A percentile compares a stretch with the other conserved stretches of the same genome.
Evolutionary conservation across 2,888 invertebrate genomes (phyloP).

Genomic region (Priocnemis perturbator): DNA sequence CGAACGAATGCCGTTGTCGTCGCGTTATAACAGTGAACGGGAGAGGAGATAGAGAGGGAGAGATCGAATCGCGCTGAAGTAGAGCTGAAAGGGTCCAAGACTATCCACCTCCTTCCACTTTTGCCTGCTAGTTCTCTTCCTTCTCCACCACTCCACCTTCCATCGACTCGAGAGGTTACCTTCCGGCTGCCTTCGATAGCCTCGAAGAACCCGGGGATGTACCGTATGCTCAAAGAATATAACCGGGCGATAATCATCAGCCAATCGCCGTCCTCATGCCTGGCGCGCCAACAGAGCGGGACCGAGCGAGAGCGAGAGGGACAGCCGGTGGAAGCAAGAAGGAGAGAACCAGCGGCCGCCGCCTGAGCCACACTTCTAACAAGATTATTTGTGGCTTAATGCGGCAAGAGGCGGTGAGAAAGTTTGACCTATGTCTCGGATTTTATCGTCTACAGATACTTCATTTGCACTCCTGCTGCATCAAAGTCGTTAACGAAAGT

Average conservation of each 20-base stretch:
- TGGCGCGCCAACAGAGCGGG: no score
- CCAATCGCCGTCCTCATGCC: slow-evolving; percentile 37
- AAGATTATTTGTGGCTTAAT: slow-evolving; percentile 52
- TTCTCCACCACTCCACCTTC: slow-evolving; percentile 17
- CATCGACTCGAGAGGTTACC: slow-evolving; percentile 50
- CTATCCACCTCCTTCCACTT: slow-evolving; percentile 1
- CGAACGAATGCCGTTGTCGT: slow-evolving; percentile 45
- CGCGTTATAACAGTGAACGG: slow-evolving; percentile 58
- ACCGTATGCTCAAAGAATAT: slow-evolving; percentile 52
- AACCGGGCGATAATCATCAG: slow-evolving; percentile 57
- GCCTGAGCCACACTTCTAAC: slow-evolving; percentile 51
- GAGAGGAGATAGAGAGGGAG: slow-evolving; percentile 40
- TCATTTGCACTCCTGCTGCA: no score
- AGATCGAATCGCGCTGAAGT: slow-evolving; percentile 50
- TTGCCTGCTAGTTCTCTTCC: slow-evolving; percentile 1
- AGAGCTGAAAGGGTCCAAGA: slow-evolving; percentile 34
- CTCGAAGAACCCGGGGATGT: slow-evolving; percentile 43
- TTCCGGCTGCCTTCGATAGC: slow-evolving; percentile 61
- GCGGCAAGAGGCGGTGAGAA: slow-evolving; percentile 33
- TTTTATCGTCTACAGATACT: slow-evolving; percentile 13
- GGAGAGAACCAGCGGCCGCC: slow-evolving; percentile 33
- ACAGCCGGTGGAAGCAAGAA: slow-evolving; percentile 38
- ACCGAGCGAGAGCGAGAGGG: not conserved
- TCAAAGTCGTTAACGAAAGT: no score
- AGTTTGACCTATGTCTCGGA: slow-evolving; percentile 34